These are phyloP conservation scores for Rousettus madagascariensis DNA, from an alignment of 2,797 vertebrate species.

Conservation along the genomic window DNA sequence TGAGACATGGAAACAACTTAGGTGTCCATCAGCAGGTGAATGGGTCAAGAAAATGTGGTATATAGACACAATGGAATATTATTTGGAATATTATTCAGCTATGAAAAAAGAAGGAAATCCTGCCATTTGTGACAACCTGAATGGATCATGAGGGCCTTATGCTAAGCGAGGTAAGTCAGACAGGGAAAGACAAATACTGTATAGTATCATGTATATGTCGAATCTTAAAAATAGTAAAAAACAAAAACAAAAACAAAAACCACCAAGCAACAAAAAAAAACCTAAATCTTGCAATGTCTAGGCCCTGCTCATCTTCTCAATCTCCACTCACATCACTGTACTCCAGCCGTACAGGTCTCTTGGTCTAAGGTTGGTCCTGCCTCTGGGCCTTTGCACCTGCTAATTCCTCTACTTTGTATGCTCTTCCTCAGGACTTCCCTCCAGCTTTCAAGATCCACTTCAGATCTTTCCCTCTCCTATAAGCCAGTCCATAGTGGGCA, in stretches of 20 bases:
- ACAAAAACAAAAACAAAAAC: too few species aligned
- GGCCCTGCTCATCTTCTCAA: neutral
- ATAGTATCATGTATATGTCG: neutral
- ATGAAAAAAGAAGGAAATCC: neutral
- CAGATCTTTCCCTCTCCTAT: neutral
- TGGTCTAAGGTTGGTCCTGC: neutral
- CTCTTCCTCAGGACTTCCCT: neutral
- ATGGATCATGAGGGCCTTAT: neutral
- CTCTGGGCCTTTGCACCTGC: neutral
- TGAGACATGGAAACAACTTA: neutral
- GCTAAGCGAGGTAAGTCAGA: neutral
- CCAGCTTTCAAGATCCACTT: neutral
- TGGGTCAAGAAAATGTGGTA: neutral
- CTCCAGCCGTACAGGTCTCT: neutral
- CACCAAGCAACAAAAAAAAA: neutral
- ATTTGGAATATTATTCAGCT: neutral
- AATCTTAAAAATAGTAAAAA: too few species aligned
- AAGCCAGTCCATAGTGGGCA: neutral
- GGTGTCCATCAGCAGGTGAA: neutral
- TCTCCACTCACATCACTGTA: neutral
- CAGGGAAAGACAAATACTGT: neutral
- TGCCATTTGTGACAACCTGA: neutral
- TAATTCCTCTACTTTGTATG: neutral
- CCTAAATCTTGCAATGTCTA: neutral
- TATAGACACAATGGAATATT: neutral